Conservation (phyloP, 1,140 invertebrate species). For the Lepidostoma basale region DNA sequence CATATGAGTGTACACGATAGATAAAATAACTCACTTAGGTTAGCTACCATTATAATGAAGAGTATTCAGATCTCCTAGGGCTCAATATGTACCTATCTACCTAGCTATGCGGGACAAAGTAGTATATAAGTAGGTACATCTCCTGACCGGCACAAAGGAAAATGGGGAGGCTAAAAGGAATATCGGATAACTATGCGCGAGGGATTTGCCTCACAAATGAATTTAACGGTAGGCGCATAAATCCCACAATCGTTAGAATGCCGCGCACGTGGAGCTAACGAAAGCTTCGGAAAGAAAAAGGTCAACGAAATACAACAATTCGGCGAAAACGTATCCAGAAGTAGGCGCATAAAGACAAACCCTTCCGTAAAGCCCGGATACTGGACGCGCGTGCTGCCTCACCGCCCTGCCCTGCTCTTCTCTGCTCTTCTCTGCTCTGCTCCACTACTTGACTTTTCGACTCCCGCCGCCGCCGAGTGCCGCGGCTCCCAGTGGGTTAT, state of each 20-base stretch:
- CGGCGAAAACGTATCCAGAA: not conserved
- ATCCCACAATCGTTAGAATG: conserved; percentile 16
- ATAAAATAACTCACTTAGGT: too few species aligned
- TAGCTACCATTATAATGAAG: conserved; percentile 2
- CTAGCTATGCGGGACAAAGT: not conserved
- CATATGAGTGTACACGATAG: too few species aligned
- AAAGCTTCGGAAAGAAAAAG: conserved; percentile 2
- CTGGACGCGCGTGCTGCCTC: too few species aligned
- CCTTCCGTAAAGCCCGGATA: too few species aligned
- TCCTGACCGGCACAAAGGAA: conserved; percentile 6
- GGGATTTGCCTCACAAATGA: conserved; percentile 16
- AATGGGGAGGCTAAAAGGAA: conserved; percentile 17
- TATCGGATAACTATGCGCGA: conserved; percentile 23
- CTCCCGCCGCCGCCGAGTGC: too few species aligned
- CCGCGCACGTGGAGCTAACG: conserved; percentile 1
- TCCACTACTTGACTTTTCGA: too few species aligned
- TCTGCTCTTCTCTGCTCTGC: too few species aligned
- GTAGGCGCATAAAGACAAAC: too few species aligned
- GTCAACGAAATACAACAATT: not conserved
- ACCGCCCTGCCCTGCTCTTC: too few species aligned
- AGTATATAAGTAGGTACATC: not conserved
- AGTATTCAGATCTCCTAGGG: not conserved
- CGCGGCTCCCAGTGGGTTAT: too few species aligned
- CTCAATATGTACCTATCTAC: too few species aligned
- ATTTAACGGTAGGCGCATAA: conserved; percentile 17